Base-by-base conservation (phyloP, 2,888 invertebrate genomes). In the Drosophila stalkeri region DNA sequence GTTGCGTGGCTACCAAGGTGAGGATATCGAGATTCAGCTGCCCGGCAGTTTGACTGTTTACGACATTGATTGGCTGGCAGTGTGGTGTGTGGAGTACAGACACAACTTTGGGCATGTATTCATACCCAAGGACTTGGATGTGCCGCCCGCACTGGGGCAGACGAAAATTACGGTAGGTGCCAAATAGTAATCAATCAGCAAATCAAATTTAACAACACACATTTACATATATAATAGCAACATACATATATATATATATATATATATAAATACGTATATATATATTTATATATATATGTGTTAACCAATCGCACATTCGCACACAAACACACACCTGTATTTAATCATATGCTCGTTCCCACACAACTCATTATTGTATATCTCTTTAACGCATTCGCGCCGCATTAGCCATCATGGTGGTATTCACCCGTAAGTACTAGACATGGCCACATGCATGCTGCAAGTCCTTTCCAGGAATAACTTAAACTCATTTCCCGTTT, bases 51-150 rank as follows among this genome's bases (percentile, higher is more conserved):
- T 98, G 78, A 97, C 98, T 0, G 97, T 97, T 1, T 96, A 97
- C 93, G 97, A 98, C 92, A 97, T 98, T 83, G 97, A 98, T 93
- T 98, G 98, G 97, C 94, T 98, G 37, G 95, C 97, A 0, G 96
- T 98, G 0, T 98, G 97, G 97, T 98, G 98, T 91, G 97, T 98
- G n/a, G 96, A 96, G 89, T 97, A 96, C 93, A 93, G 96, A 7
- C 97, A 98, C 91, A 98, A 98, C 94, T 98, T 98, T 91, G 98
- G 98, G 0, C 97, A 98, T 90, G 97, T 98, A 1, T 94, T 95
- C 89, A 96, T 98, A 61, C 98, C 98, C 0, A 96, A 96, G 91
- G 97, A 97, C 86, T 93, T 98, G 85, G 97, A 98, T 83, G 97
- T 98, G 18, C 98, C 98, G 0, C 98, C 98, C 0, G 97, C 98